Percentiles rank a stretch among this genome's conserved stretches.
phyloP scores from a whole-genome alignment of 2,113 vertebrate species.

The Pomatostomus ruficeps region DNA sequence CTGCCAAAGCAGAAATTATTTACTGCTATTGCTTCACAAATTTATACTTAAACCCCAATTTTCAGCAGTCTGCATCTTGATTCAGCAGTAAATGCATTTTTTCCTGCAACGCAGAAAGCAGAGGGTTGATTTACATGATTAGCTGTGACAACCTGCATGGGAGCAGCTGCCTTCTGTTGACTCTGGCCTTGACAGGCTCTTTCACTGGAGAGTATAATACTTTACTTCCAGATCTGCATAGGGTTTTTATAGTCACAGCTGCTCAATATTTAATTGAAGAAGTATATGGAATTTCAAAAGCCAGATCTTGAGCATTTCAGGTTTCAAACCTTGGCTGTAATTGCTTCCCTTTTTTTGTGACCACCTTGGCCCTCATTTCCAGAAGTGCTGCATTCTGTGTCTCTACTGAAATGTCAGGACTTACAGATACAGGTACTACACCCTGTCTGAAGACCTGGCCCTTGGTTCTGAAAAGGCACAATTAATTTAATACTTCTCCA shows the following conservation, averaged over 20 bases:
- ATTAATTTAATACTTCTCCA: neutral
- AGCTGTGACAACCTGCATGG: neutral
- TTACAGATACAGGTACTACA: fast-evolving
- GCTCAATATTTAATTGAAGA: slow-evolving; percentile 6
- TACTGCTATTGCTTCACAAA: neutral
- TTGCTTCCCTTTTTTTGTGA: neutral
- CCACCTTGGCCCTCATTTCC: neutral
- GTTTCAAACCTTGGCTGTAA: slow-evolving; percentile 4
- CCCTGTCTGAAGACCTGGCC: neutral
- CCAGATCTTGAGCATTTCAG: neutral
- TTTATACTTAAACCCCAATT: neutral
- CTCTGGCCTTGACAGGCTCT: neutral
- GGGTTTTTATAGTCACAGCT: neutral
- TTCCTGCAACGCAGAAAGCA: neutral
- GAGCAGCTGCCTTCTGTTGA: neutral
- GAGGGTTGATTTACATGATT: neutral
- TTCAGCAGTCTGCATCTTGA: neutral
- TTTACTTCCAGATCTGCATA: neutral
- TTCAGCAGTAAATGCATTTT: neutral
- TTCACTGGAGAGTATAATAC: neutral
- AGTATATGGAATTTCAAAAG: neutral
- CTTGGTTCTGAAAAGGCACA: neutral
- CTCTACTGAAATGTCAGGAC: neutral
- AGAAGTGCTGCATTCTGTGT: neutral
- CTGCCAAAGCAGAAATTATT: neutral